Base-by-base conservation (phyloP, 2,888 invertebrate genomes). In the Trypoxylon attenuatum region DNA sequence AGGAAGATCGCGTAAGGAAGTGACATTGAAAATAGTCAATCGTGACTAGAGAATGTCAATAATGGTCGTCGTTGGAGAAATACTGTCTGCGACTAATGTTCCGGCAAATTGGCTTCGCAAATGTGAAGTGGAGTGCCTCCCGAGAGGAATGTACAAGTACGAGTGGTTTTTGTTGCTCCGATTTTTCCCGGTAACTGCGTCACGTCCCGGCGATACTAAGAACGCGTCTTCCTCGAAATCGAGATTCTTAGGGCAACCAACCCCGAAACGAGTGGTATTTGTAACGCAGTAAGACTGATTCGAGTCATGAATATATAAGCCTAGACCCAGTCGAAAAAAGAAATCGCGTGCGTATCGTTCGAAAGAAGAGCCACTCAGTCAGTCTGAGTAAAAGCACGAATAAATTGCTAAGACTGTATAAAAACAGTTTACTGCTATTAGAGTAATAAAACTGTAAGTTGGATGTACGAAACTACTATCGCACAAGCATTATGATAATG, bases 21-120 rank as follows among this genome's bases (percentile, higher is more conserved):
- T 19, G n/a, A 3, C 29, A 72, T 60, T 45, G 65, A 61, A 67
- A 65, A 57, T 47, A 51, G 45, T 22, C 49, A 25, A 73, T 74
- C 56, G 29, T 41, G 54, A 59, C 42, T 41, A 57, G 67, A 49
- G 65, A 39, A 54, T 66, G 69, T 66, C 78, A 71, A 76, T 76
- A 71, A 71, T 69, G 63, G 63, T 43, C 27, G 18, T 39, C 54
- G 49, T 67, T 43, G 62, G 25, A 57, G 52, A 71, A 80, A 70
- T 78, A 76, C 72, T 76, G 78, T 80, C 77, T 78, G 80, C 80
- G 79, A 78, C 84, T 85, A 85, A 85, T 85, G 85, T 84, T 84
- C 83, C 84, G 84, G 81, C 78, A 85, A 85, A 85, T 85, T 84
- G 85, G 82, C 81, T 78, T 78, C 76, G 77, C 80, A 80, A 81